Evolutionary conservation across 2,888 invertebrate genomes (phyloP).

Genomic region (Acleris emargana): DNA sequence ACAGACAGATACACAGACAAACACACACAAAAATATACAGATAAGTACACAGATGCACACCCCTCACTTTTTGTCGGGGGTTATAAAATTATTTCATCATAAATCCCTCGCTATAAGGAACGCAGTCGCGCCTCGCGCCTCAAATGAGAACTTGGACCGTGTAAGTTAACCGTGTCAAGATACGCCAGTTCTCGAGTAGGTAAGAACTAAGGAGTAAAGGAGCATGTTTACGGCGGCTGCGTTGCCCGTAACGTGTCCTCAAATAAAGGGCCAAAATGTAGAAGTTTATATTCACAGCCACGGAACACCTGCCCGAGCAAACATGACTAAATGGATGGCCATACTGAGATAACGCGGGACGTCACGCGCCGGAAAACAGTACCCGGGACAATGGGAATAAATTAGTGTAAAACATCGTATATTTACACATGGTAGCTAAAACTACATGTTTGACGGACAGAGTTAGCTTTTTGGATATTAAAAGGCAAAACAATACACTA

Average conservation of each 20-base stretch:
- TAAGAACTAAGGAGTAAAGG: conserved; percentile 20
- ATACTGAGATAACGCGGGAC: conserved; percentile 48
- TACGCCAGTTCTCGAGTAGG: background rate
- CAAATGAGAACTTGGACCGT: conserved; percentile 5
- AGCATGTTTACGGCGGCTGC: conserved; percentile 37
- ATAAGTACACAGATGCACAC: too few species aligned
- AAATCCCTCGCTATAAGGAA: background rate
- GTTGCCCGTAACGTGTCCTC: conserved; percentile 46
- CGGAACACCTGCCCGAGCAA: conserved; percentile 51
- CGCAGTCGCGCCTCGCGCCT: background rate
- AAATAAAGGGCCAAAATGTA: conserved; percentile 51
- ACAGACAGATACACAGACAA: too few species aligned
- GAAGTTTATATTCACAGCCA: conserved; percentile 52
- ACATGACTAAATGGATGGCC: conserved; percentile 45
- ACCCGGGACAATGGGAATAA: conserved; percentile 49
- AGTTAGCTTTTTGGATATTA: too few species aligned
- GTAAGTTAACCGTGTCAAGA: conserved; percentile 7
- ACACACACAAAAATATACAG: too few species aligned
- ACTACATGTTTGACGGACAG: conserved; percentile 17
- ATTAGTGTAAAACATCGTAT: conserved; percentile 46
- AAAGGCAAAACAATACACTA: too few species aligned
- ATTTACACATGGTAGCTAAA: conserved; percentile 41
- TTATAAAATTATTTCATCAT: background rate
- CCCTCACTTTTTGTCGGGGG: too few species aligned
- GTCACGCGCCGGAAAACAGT: conserved; percentile 46